phyloP scores from a whole-genome alignment of 2,888 invertebrate genomes.

The Lobophora halterata region DNA sequence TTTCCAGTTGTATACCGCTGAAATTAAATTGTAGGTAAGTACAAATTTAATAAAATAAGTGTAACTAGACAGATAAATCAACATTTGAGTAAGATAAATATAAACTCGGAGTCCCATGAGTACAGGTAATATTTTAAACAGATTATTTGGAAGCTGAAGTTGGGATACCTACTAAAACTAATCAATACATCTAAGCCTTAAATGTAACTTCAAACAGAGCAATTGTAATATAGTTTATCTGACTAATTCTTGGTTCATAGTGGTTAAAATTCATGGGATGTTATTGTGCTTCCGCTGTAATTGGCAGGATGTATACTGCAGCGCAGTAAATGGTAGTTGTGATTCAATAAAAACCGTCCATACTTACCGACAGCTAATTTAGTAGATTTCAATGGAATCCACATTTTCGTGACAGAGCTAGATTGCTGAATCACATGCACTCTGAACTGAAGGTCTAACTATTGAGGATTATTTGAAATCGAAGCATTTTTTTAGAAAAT shows the following conservation, averaged over 20 bases:
- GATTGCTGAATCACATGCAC: not conserved
- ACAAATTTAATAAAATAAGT: too few relatives aligned
- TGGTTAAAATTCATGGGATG: slow-evolving; percentile 69
- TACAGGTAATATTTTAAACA: too few relatives aligned
- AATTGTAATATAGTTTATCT: slow-evolving; percentile 2
- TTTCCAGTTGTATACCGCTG: slow-evolving; percentile 95
- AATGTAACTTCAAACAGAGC: not conserved
- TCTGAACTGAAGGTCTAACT: slow-evolving; percentile 11
- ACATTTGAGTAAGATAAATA: not conserved
- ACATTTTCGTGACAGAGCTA: slow-evolving; percentile 73
- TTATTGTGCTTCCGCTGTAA: slow-evolving; percentile 70
- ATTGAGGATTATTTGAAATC: slow-evolving; percentile 36
- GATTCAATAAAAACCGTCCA: slow-evolving; percentile 59
- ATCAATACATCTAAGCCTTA: not conserved
- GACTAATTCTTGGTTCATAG: slow-evolving; percentile 33
- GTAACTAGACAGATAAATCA: too few relatives aligned
- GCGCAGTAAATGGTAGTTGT: slow-evolving; percentile 42
- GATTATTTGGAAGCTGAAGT: not conserved
- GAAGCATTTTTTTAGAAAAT: slow-evolving; percentile 37
- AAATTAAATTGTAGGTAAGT: too few relatives aligned
- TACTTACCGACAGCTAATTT: slow-evolving; percentile 89
- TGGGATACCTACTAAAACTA: slow-evolving; percentile 1
- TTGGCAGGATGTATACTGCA: slow-evolving; percentile 57
- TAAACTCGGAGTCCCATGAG: too few relatives aligned
- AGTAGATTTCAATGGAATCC: slow-evolving; percentile 86